Evolutionary conservation across 2,888 invertebrate genomes (phyloP).

Genomic region (Pemphredon lugubris): DNA sequence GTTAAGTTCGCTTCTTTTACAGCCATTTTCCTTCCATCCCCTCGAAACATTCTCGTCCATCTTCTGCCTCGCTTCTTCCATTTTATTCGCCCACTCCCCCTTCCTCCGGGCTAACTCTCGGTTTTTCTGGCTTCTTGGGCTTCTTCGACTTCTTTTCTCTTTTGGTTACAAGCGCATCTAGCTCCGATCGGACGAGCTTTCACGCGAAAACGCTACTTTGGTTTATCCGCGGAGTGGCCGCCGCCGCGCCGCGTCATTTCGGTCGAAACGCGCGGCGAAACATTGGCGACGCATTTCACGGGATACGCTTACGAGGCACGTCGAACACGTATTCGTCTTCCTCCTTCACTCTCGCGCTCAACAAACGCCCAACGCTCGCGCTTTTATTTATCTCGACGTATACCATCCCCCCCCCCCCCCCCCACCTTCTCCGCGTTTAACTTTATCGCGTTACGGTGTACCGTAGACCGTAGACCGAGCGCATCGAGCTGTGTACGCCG

Average conservation of each 20-base stretch:
- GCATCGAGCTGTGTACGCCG: slow-evolving; percentile 1
- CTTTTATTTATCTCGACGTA: not conserved
- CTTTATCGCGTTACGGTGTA: slow-evolving; percentile 17
- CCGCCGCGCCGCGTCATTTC: slow-evolving; percentile 46
- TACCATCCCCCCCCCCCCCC: not conserved
- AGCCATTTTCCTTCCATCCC: slow-evolving; percentile 41
- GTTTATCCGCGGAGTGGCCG: slow-evolving; percentile 62
- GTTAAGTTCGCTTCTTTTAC: slow-evolving; percentile 44
- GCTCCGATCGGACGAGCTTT: slow-evolving; percentile 62
- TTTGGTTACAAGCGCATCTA: slow-evolving; percentile 50
- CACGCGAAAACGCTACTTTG: slow-evolving; percentile 68
- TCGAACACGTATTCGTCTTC: slow-evolving; percentile 16
- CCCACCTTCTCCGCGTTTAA: not conserved
- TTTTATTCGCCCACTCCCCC: slow-evolving; percentile 38
- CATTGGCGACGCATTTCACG: slow-evolving; percentile 31
- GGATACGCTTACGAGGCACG: slow-evolving; percentile 39
- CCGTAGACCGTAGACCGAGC: not conserved
- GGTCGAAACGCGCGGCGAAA: too few species aligned
- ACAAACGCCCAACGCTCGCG: not conserved
- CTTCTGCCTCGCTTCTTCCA: slow-evolving; percentile 42
- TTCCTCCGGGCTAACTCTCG: not conserved
- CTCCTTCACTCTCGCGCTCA: slow-evolving; percentile 6
- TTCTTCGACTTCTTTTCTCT: slow-evolving; percentile 16
- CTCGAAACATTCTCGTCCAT: too few species aligned
- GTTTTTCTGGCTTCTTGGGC: slow-evolving; percentile 13